Evolutionary conservation across 2,113 vertebrate species (phyloP).

Genomic region (Heterotis niloticus): DNA sequence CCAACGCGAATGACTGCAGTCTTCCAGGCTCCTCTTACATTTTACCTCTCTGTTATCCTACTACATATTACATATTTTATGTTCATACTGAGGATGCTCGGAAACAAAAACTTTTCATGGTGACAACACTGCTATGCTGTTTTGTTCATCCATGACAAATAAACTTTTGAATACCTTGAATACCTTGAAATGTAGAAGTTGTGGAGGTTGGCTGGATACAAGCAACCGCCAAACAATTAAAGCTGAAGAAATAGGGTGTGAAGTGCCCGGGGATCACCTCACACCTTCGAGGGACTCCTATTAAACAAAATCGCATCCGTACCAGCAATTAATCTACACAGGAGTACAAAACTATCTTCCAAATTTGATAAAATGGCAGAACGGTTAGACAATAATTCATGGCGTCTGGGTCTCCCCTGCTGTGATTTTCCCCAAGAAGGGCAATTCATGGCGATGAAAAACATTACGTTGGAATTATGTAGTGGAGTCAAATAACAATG

Average conservation of each 20-base stretch:
- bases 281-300: constrained; percentile 3
- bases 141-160: too few relatives aligned
- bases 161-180: too few relatives aligned
- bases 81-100: too few relatives aligned
- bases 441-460: not conserved
- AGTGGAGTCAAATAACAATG: constrained; percentile 11
- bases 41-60: too few relatives aligned
- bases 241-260: not conserved
- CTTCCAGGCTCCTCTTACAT: too few relatives aligned
- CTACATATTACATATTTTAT: too few relatives aligned
- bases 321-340: not conserved
- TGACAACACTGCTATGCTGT: too few relatives aligned
- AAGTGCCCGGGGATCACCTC: not conserved
- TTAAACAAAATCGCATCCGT: not conserved
- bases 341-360: not conserved
- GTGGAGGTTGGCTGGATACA: not conserved
- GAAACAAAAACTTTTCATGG: too few relatives aligned
- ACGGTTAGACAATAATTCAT: not conserved
- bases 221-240: too few relatives aligned
- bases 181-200: too few relatives aligned
- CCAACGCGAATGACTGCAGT: too few relatives aligned
- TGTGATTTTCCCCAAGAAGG: not conserved
- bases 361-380: not conserved
- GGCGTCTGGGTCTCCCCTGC: not conserved
- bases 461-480: not conserved